Conservation (phyloP, 2,888 invertebrate species). For the Erpobdella octoculata region DNA sequence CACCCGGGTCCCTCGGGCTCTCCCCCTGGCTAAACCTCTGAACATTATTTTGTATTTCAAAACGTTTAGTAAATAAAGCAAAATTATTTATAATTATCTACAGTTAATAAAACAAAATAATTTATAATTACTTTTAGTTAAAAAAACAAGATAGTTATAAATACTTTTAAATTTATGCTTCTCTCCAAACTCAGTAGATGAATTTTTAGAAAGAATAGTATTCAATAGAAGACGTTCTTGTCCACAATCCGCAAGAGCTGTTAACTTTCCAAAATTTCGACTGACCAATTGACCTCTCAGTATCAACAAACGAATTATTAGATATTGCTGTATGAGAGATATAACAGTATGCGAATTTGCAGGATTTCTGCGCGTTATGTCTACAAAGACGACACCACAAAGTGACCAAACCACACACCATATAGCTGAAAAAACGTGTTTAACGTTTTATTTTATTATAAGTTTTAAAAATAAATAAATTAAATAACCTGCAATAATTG, state of each 20-base stretch:
- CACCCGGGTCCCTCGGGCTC: too few relatives aligned
- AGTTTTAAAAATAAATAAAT: too few relatives aligned
- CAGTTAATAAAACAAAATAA: neutral
- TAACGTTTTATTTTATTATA: too few relatives aligned
- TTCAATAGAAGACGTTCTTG: constrained; percentile 31
- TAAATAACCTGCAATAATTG: too few relatives aligned
- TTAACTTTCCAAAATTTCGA: neutral
- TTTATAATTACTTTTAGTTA: neutral
- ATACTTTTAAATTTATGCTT: constrained; percentile 28
- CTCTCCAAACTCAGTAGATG: constrained; percentile 31
- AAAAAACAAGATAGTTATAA: neutral
- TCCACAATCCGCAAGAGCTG: neutral
- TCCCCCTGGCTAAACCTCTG: too few relatives aligned
- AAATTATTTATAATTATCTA: too few relatives aligned
- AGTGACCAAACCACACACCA: neutral
- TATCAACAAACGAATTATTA: constrained; percentile 21
- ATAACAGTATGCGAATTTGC: constrained; percentile 33
- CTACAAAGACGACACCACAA: constrained; percentile 23
- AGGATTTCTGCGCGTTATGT: constrained; percentile 29
- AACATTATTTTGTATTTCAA: too few relatives aligned
- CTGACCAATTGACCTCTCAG: constrained; percentile 13
- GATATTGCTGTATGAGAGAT: constrained; percentile 35
- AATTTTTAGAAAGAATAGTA: constrained; percentile 27
- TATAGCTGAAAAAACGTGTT: neutral
- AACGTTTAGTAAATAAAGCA: too few relatives aligned